Evolutionary conservation across 2,113 vertebrate genomes (phyloP).

Genomic region (Ophthalmotilapia sp.): DNA sequence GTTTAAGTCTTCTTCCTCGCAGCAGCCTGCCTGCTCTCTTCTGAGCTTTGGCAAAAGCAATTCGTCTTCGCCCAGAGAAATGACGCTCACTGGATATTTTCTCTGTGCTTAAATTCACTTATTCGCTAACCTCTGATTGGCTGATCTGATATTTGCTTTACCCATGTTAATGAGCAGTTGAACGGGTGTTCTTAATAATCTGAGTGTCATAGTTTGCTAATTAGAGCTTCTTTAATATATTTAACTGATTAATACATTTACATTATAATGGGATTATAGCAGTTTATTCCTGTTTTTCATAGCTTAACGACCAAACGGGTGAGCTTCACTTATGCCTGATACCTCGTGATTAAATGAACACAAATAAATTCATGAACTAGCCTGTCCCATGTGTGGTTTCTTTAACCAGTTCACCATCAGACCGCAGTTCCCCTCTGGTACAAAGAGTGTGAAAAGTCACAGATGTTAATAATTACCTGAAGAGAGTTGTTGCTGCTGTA

Average conservation of each 20-base stretch:
- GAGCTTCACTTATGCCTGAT: not conserved
- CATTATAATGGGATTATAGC: not conserved
- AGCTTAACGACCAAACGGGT: not conserved
- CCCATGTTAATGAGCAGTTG: not conserved
- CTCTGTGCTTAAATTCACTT: not conserved
- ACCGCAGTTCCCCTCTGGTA: not conserved
- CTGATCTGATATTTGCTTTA: not conserved
- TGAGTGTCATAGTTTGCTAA: not conserved
- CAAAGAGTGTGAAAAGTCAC: rapidly evolving
- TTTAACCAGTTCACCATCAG: not conserved
- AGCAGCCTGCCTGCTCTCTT: not conserved
- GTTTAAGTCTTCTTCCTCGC: rapidly evolving
- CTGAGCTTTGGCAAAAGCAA: not conserved
- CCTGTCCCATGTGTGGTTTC: rapidly evolving
- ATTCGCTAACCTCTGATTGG: not conserved
- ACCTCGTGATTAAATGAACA: not conserved
- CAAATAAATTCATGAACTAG: not conserved
- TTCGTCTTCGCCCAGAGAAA: not conserved
- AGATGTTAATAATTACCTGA: not conserved
- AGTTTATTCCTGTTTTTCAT: not conserved
- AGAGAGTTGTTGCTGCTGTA: not conserved
- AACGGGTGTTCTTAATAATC: not conserved
- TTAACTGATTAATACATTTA: not conserved
- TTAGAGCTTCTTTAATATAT: not conserved
- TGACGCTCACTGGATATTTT: not conserved